These are phyloP conservation scores for Glaucidium brasilianum DNA, from an alignment of 2,113 vertebrate species.

Conservation along the genomic window DNA sequence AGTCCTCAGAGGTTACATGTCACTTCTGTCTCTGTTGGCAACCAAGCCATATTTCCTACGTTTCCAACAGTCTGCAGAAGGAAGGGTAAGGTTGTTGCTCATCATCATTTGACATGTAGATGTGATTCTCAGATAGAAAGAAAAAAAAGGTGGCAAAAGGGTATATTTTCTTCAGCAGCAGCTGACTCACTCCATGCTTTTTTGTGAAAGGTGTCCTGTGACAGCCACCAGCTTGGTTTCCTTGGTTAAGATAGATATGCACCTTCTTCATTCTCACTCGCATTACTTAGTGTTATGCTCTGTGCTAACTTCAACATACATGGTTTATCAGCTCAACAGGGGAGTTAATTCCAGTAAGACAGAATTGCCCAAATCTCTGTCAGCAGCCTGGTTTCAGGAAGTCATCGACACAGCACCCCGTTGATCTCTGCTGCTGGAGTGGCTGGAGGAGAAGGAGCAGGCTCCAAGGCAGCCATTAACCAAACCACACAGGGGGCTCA, in stretches of 20 bases:
- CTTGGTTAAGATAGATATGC: not conserved
- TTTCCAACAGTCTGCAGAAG: not conserved
- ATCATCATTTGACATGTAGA: not conserved
- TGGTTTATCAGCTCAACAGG: not conserved
- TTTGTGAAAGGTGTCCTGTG: not conserved
- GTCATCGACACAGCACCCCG: not conserved
- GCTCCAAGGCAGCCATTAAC: not conserved
- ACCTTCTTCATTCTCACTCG: not conserved
- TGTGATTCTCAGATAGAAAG: not conserved
- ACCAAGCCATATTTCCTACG: not conserved
- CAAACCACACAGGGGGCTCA: not conserved
- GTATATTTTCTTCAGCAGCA: not conserved
- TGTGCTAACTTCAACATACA: not conserved
- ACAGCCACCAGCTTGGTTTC: not conserved
- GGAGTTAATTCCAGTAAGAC: not conserved
- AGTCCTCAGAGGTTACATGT: not conserved
- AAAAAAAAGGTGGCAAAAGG: not conserved
- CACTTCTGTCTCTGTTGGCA: not conserved
- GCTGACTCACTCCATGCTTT: not conserved
- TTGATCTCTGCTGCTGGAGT: not conserved
- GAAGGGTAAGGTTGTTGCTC: not conserved
- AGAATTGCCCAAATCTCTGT: not conserved
- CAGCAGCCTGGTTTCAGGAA: not conserved
- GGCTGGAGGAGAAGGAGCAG: not conserved
- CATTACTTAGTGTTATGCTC: not conserved